Base-by-base conservation (phyloP, 1,140 invertebrate species). In the Diorhabda sublineata region DNA sequence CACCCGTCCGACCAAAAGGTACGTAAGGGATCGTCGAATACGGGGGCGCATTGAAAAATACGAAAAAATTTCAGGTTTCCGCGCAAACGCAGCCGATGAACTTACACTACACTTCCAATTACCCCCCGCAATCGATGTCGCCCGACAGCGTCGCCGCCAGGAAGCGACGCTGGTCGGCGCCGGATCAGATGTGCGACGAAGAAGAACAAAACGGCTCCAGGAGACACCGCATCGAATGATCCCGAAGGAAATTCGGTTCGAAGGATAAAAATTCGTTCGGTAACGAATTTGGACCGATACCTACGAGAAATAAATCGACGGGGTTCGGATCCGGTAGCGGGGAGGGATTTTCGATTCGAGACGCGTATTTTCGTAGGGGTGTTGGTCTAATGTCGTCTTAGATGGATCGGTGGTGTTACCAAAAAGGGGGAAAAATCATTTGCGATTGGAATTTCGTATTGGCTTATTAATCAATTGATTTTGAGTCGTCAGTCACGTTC, bases 121-220 rank as follows among this genome's bases (percentile, higher is more conserved):
- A 61, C 26, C 56, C 61, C 9, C 65, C 71, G 59, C 85, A 69
- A 82, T 83, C 81, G 77, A 82, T 75, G 45, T 78, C 79, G 26
- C 72, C 76, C 4, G 78, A 79, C 42, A 76, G 73, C 62, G 58
- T 64, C 26, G 72, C 84, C 69, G 82, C 84, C 3, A 84, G 85
- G 61, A 88, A 88, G 75, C 77, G 88, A 57, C 81, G 87, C 47
- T 89, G 87, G 87, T 89, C 88, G 4, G 87, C 88, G 3, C 87
- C 87, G 4, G 88, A 88, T 72, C 82, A 83, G 69, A 83, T 86
- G 57, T 82, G 82, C 75, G 84, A 84, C 57, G 85, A 86, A 61
- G 84, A 86, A 61, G 77, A 81, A 69, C 71, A 75, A 64, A 67
- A 68, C 26, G 58, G 59, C 42, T 57, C 69, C 26, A 74, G 63